phyloP scores from a whole-genome alignment of 2,113 vertebrate species.

The Clinocottus analis region DNA sequence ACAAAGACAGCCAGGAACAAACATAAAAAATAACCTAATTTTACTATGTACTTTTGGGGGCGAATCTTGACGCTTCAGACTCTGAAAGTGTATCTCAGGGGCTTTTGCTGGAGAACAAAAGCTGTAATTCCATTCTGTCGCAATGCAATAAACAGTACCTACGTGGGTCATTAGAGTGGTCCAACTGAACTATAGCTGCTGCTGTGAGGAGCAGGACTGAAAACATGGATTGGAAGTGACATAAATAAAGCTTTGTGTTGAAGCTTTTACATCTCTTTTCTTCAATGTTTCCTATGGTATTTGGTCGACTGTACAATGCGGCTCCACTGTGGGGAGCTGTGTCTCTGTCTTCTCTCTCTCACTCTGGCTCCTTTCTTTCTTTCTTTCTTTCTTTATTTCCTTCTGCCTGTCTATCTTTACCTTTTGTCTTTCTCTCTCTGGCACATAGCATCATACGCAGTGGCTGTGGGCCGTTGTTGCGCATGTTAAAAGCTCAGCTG shows the following conservation, averaged over 20 bases:
- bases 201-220: constrained; percentile 8
- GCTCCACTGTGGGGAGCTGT: constrained; percentile 85
- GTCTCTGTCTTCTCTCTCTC: constrained; percentile 60
- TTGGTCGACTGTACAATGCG: constrained; percentile 50
- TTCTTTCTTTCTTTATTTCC: constrained; percentile 21
- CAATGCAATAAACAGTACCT: constrained; percentile 19
- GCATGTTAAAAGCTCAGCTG: constrained; percentile 81
- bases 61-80: not conserved
- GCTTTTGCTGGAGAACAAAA: not conserved
- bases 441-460: constrained; percentile 57
- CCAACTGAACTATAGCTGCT: constrained; percentile 18
- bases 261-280: constrained; percentile 16
- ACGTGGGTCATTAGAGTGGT: constrained; percentile 3
- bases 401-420: constrained; percentile 30
- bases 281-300: not conserved
- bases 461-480: constrained; percentile 67
- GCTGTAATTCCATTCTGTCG: constrained; percentile 28
- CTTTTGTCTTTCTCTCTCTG: constrained; percentile 52
- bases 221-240: not conserved
- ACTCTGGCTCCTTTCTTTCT: constrained; percentile 12
- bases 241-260: constrained; percentile 31
- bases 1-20: constrained; percentile 15
- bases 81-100: constrained; percentile 8
- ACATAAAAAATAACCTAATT: not conserved
- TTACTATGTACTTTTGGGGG: not conserved